phyloP scores from a whole-genome alignment of 2,113 vertebrate species.

The Psephotus haematonotus region DNA sequence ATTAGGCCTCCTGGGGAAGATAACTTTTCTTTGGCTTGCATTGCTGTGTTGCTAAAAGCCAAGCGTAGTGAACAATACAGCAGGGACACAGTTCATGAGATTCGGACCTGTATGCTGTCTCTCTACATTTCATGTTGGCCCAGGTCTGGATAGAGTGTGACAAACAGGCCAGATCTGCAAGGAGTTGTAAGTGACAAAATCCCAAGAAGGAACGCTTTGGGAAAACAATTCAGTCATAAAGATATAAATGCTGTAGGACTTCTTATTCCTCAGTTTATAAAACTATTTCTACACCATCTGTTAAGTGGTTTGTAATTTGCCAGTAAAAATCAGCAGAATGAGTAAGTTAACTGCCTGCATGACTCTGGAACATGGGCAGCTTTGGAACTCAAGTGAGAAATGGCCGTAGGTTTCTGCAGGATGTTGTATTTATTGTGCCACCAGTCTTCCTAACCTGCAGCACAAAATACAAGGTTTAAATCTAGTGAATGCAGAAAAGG shows the following conservation, averaged over 20 bases:
- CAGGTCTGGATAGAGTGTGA: neutral
- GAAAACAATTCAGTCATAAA: neutral
- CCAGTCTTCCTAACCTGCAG: neutral
- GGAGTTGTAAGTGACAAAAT: neutral
- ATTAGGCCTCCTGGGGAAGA: neutral
- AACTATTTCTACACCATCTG: neutral
- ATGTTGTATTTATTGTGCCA: neutral
- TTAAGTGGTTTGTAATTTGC: neutral
- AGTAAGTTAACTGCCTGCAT: neutral
- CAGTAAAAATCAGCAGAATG: neutral
- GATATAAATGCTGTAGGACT: neutral
- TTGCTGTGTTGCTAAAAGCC: neutral
- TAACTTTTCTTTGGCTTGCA: accelerated
- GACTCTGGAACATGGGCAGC: neutral
- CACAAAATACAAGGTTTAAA: neutral
- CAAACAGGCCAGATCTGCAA: neutral
- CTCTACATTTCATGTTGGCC: neutral
- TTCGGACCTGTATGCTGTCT: neutral
- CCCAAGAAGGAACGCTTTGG: neutral
- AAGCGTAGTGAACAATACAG: neutral
- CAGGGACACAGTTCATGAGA: neutral
- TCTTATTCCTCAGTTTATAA: neutral
- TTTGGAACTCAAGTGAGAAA: neutral
- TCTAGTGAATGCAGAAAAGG: neutral
- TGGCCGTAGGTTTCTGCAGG: neutral